A percentile compares a stretch with the other conserved stretches of the same genome.
These are phyloP conservation scores for Tragulus kanchil DNA, from an alignment of 2,113 vertebrate species.

Conservation along the genomic window DNA sequence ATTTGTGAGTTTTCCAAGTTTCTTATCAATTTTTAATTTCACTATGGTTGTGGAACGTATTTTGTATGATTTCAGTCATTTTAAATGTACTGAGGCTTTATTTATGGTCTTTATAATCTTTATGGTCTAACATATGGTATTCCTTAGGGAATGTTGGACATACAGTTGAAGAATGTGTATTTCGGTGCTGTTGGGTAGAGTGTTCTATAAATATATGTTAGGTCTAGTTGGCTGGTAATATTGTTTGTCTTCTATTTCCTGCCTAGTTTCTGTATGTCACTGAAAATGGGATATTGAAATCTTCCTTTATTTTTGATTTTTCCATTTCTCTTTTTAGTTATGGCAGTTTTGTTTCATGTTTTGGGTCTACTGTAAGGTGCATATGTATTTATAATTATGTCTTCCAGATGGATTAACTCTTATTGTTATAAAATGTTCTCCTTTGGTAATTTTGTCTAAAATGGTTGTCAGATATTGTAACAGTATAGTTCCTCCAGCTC, in stretches of 20 bases:
- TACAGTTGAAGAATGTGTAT: not conserved
- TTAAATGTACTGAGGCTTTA: not conserved
- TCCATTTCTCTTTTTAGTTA: not conserved
- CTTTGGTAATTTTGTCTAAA: not conserved
- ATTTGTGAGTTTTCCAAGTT: not conserved
- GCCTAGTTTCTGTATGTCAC: not conserved
- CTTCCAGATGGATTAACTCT: not conserved
- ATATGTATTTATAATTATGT: not conserved
- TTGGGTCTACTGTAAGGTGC: not conserved
- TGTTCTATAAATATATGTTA: not conserved
- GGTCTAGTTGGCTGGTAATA: not conserved
- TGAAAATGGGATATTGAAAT: no score
- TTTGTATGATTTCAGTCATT: not conserved
- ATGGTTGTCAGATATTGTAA: not conserved
- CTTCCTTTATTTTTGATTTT: not conserved
- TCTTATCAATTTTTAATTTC: not conserved
- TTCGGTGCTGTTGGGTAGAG: not conserved
- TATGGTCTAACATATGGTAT: not conserved
- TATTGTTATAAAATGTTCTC: not conserved
- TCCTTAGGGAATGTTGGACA: not conserved
- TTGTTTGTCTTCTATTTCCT: not conserved
- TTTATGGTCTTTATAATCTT: not conserved
- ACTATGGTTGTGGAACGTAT: not conserved
- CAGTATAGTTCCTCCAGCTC: not conserved
- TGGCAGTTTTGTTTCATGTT: not conserved